Evolutionary conservation across 2,113 vertebrate genomes (phyloP).

Genomic region (Chrysemys picta): DNA sequence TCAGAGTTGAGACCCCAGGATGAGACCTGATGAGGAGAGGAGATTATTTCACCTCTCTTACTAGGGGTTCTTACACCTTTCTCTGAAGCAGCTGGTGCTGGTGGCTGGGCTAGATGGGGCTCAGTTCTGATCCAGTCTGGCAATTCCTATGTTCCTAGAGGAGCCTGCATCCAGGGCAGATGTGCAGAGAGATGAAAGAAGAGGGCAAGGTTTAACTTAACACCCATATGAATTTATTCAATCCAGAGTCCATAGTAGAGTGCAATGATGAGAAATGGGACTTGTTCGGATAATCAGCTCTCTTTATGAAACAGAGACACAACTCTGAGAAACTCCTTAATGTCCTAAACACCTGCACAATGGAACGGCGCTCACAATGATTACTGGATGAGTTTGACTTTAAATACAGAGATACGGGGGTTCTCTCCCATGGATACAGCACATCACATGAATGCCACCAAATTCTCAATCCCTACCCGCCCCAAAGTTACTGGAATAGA

Average conservation of each 20-base stretch:
- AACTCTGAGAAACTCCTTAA: conserved; percentile 12
- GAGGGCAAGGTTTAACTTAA: conserved; percentile 59
- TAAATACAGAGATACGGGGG: neutral
- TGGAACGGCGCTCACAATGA: conserved; percentile 61
- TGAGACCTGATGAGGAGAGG: neutral
- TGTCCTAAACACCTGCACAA: conserved; percentile 24
- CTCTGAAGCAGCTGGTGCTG: neutral
- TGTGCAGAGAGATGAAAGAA: neutral
- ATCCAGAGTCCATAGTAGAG: conserved; percentile 73
- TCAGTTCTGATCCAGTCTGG: neutral
- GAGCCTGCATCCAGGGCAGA: neutral
- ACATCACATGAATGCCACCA: neutral
- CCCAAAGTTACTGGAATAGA: neutral
- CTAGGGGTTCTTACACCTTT: neutral
- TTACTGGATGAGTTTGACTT: conserved; percentile 1
- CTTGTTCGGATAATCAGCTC: neutral
- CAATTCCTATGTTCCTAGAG: neutral
- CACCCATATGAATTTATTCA: conserved; percentile 80
- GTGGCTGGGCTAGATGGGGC: neutral
- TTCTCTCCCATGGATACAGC: neutral
- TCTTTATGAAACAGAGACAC: conserved; percentile 25
- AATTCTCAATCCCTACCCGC: neutral
- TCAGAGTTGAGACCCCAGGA: neutral
- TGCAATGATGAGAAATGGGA: neutral
- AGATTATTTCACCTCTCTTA: neutral